These are phyloP conservation scores for Hoplostethus mediterraneus DNA, from an alignment of 2,797 vertebrate genomes.

Conservation along the genomic window DNA sequence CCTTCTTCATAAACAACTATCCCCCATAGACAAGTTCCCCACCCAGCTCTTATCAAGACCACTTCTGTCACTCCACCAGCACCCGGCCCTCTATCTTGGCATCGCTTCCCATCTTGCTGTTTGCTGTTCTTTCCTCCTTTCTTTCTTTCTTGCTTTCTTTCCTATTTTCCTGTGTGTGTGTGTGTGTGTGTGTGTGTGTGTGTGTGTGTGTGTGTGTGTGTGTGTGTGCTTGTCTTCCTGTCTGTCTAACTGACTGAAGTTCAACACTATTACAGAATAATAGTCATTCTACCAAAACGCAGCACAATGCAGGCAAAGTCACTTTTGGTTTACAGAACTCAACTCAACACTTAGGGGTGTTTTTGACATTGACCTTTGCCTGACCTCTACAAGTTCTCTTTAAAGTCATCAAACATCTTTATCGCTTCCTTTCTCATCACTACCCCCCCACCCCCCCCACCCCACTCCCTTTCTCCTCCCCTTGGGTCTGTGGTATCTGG, in stretches of 20 bases:
- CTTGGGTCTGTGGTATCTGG: constrained; percentile 44
- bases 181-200: background rate
- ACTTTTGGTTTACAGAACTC: too few relatives aligned
- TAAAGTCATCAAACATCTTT: constrained; percentile 58
- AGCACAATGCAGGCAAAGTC: too few relatives aligned
- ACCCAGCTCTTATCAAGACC: constrained; percentile 61
- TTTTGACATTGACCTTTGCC: constrained; percentile 26
- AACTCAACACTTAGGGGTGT: background rate
- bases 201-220: background rate
- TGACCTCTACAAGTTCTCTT: constrained; percentile 40
- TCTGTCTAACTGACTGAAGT: too few relatives aligned
- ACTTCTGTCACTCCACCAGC: constrained; percentile 59
- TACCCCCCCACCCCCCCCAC: constrained; percentile 5
- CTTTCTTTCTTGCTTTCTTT: too few relatives aligned
- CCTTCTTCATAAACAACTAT: constrained; percentile 64
- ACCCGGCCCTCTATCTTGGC: constrained; percentile 56
- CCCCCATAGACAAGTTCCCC: constrained; percentile 60
- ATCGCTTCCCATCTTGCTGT: constrained; percentile 37
- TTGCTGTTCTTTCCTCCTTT: background rate
- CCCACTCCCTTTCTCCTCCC: background rate
- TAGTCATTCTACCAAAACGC: too few relatives aligned
- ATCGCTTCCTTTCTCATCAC: constrained; percentile 50
- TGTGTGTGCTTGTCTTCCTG: background rate
- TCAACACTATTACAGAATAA: too few relatives aligned
- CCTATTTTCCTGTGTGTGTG: too few relatives aligned